These are phyloP conservation scores for Doris montereyensis DNA, from an alignment of 2,888 invertebrate genomes.

Conservation along the genomic window DNA sequence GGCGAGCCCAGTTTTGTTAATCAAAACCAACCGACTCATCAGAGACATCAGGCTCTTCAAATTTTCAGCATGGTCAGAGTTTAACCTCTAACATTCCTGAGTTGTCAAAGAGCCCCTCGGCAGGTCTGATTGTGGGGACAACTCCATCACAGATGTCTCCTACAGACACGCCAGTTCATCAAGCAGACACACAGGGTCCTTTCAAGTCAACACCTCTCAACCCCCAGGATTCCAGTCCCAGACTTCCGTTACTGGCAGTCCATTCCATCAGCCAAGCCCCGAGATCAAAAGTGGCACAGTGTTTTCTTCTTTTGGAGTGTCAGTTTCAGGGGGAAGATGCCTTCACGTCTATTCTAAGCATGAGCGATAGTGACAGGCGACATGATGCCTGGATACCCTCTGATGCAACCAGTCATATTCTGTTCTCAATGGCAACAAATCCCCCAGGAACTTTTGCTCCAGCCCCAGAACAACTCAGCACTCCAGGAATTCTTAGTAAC, in stretches of 20 bases:
- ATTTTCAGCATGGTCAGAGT: too few relatives aligned
- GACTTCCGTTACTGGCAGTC: slow-evolving; percentile 47
- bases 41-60: too few relatives aligned
- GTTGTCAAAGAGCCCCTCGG: slow-evolving; percentile 2
- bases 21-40: slow-evolving; percentile 8
- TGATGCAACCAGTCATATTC: slow-evolving; percentile 80
- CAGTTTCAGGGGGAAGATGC: too few relatives aligned
- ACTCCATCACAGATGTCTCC: slow-evolving; percentile 57
- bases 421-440: slow-evolving; percentile 77
- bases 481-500: slow-evolving; percentile 87
- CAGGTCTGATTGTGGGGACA: slow-evolving; percentile 45
- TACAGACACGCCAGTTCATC: slow-evolving; percentile 56
- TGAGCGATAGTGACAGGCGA: slow-evolving; percentile 66
- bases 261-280: slow-evolving; percentile 47
- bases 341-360: slow-evolving; percentile 65
- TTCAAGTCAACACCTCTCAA: neutral
- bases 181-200: slow-evolving; percentile 26
- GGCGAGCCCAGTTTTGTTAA: slow-evolving; percentile 14
- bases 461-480: slow-evolving; percentile 84
- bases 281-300: slow-evolving; percentile 39
- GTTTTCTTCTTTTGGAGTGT: slow-evolving; percentile 45
- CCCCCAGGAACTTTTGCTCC: slow-evolving; percentile 82
- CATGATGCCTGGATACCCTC: slow-evolving; percentile 83
- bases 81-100: too few relatives aligned
- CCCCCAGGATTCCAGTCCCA: slow-evolving; percentile 26